Percentiles rank a stretch among this genome's conserved stretches.
These are phyloP conservation scores for Metopolophium dirhodum DNA, from an alignment of 1,140 invertebrate genomes.

Conservation along the genomic window DNA sequence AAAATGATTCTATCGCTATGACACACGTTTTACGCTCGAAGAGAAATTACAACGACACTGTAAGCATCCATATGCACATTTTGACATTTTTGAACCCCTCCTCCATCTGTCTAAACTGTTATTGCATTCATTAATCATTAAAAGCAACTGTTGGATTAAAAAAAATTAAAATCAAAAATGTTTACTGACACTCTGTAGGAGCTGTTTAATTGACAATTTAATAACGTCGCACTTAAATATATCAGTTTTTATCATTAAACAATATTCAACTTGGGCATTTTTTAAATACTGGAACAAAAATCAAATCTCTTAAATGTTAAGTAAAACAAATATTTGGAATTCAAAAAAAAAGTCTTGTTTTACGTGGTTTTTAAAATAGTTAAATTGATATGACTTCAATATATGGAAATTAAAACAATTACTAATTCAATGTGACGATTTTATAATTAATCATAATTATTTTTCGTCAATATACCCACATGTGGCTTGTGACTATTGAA, in stretches of 20 bases:
- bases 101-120: conserved; percentile 6
- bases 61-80: conserved; percentile 25
- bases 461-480: neutral
- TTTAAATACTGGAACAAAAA: neutral
- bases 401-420: neutral
- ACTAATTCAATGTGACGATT: neutral
- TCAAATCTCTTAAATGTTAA: neutral
- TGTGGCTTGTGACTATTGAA: neutral
- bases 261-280: neutral
- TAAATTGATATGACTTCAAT: neutral
- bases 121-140: conserved; percentile 42
- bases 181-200: neutral
- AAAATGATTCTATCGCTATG: conserved; percentile 34
- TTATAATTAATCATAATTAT: neutral
- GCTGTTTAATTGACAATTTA: neutral
- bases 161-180: neutral
- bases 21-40: conserved; percentile 37
- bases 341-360: neutral
- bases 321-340: neutral
- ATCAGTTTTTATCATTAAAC: neutral
- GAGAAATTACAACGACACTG: conserved; percentile 43
- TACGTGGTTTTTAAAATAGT: neutral
- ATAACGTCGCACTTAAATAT: neutral
- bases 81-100: conserved; percentile 33
- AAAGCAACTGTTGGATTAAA: conserved; percentile 18